Evolutionary conservation across 2,888 invertebrate genomes (phyloP).

Genomic region (Crioceris asparagi): DNA sequence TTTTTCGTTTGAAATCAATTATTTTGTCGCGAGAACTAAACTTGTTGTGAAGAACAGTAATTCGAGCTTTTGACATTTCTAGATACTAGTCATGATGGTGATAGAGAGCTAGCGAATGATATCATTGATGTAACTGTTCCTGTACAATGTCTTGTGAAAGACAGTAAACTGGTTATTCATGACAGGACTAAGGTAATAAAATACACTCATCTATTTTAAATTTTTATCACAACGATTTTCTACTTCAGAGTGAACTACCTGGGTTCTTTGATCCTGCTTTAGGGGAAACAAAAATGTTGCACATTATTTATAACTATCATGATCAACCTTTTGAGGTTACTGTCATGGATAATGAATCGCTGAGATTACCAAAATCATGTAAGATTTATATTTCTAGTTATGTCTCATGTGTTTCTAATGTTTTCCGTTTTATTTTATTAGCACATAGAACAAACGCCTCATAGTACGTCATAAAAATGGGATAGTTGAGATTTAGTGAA

Average conservation of each 20-base stretch:
- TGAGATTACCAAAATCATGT: slow-evolving; percentile 70
- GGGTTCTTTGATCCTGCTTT: slow-evolving; percentile 96
- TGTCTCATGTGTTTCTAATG: no score
- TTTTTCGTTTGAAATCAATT: background rate
- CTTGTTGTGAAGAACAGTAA: background rate
- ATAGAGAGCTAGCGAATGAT: slow-evolving; percentile 38
- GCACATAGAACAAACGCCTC: slow-evolving; percentile 35
- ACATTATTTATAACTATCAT: slow-evolving; percentile 77
- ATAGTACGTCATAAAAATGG: slow-evolving; percentile 20
- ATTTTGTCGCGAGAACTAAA: no score
- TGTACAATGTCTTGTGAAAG: slow-evolving; percentile 84
- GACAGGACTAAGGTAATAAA: slow-evolving; percentile 80
- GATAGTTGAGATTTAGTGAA: slow-evolving; percentile 20
- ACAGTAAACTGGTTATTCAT: slow-evolving; percentile 77
- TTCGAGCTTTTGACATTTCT: slow-evolving; percentile 3
- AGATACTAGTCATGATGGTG: slow-evolving; percentile 16
- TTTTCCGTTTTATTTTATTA: slow-evolving; percentile 23
- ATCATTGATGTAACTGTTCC: slow-evolving; percentile 90
- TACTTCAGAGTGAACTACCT: slow-evolving; percentile 79
- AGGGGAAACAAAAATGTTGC: slow-evolving; percentile 82
- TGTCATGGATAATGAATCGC: slow-evolving; percentile 66
- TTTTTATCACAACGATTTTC: slow-evolving; percentile 5
- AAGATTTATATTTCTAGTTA: no score
- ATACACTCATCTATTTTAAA: background rate
- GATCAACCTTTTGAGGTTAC: slow-evolving; percentile 68